Evolutionary conservation across 1,140 invertebrate genomes (phyloP).

Genomic region (Heliconius nattereri): DNA sequence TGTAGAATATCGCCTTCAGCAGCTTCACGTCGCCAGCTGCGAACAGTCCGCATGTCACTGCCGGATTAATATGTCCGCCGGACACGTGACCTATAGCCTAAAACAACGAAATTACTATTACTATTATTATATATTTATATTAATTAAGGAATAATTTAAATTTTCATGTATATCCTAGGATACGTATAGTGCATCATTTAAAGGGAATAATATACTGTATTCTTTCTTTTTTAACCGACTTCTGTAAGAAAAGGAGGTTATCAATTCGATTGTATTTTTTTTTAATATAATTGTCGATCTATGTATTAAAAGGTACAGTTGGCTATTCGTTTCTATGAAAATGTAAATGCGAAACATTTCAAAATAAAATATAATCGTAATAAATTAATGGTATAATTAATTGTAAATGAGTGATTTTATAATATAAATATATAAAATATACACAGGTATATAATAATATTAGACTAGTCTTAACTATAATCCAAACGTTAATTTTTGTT

Average conservation of each 20-base stretch:
- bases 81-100: slow-evolving; percentile 92
- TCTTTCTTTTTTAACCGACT: no score
- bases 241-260: no score
- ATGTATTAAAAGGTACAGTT: neutral
- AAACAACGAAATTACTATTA: slow-evolving; percentile 25
- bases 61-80: slow-evolving; percentile 96
- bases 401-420: no score
- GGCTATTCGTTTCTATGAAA: neutral
- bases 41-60: slow-evolving; percentile 91
- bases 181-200: no score
- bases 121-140: no score
- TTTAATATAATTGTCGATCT: neutral
- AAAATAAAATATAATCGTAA: neutral
- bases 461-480: no score
- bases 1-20: slow-evolving; percentile 89
- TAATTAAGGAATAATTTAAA: no score
- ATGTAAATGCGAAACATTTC: neutral
- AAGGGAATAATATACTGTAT: no score
- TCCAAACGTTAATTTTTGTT: neutral
- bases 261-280: no score
- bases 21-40: slow-evolving; percentile 90
- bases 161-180: no score
- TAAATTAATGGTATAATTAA: neutral
- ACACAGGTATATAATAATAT: no score
- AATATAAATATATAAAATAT: no score